Conservation (phyloP, 2,797 vertebrate genomes). For the Microhierax caerulescens region DNA sequence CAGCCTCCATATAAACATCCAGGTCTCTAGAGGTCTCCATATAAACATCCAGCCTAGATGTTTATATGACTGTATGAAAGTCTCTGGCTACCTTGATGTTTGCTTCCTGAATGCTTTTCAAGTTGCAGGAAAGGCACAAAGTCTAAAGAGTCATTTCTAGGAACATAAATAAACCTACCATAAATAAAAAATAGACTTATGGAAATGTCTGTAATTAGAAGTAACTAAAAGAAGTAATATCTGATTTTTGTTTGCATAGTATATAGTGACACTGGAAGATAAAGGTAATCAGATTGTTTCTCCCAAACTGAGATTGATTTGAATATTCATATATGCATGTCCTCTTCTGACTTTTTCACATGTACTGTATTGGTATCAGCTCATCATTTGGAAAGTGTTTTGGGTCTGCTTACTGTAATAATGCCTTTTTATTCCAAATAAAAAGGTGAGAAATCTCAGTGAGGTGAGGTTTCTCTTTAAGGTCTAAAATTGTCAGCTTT, state of each 20-base stretch:
- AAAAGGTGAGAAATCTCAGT: neutral
- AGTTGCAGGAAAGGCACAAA: neutral
- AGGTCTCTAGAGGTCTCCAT: neutral
- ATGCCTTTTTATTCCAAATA: neutral
- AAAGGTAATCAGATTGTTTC: neutral
- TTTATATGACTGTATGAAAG: neutral
- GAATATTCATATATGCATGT: neutral
- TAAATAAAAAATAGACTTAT: neutral
- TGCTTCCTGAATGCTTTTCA: neutral
- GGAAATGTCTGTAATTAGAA: neutral
- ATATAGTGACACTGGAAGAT: neutral
- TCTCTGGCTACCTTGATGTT: neutral
- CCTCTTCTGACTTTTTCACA: neutral
- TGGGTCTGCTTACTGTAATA: neutral
- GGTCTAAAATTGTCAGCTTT: neutral
- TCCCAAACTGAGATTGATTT: neutral
- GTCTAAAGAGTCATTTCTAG: neutral
- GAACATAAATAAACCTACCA: neutral
- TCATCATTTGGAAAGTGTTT: neutral
- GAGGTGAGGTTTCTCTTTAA: neutral
- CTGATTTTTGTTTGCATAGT: neutral
- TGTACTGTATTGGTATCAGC: neutral
- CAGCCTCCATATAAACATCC: neutral
- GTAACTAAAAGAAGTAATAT: neutral
- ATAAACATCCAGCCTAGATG: neutral